Percentiles rank a stretch among this genome's conserved stretches.
Conservation (phyloP, 2,797 vertebrate species). For the Intellagama lesueurii region DNA sequence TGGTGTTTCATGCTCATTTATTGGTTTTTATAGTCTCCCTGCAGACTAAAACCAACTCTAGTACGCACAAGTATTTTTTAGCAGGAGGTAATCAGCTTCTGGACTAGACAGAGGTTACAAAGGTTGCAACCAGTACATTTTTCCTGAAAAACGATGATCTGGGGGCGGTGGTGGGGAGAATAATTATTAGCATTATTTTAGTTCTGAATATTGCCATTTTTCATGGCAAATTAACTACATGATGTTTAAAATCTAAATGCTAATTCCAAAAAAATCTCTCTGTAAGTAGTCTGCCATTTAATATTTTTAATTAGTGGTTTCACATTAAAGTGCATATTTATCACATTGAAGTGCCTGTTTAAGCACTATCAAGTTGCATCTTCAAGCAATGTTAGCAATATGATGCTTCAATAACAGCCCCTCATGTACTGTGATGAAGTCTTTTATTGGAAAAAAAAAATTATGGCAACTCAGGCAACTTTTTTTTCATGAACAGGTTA, state of each 20-base stretch:
- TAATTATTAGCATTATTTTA: conserved; percentile 7
- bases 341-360: not conserved
- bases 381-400: not conserved
- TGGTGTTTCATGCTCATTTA: conserved; percentile 51
- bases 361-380: not conserved
- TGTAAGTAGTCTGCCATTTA: not conserved
- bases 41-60: conserved; percentile 62
- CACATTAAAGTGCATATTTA: not conserved
- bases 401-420: not conserved
- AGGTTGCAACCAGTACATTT: conserved; percentile 36
- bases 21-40: conserved; percentile 57
- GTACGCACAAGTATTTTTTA: conserved; percentile 62
- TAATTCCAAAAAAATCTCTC: not conserved
- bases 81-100: conserved; percentile 60
- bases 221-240: conserved; percentile 1
- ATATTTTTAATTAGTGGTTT: conserved; percentile 2
- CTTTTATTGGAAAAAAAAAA: not conserved
- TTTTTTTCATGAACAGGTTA: not conserved
- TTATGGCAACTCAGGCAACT: not conserved
- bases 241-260: conserved; percentile 12
- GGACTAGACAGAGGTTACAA: conserved; percentile 44
- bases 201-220: not conserved
- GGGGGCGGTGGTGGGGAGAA: not conserved
- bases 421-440: not conserved
- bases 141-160: conserved; percentile 22